Evolutionary conservation across 2,797 vertebrate genomes (phyloP).

Genomic region (Varecia variegata): DNA sequence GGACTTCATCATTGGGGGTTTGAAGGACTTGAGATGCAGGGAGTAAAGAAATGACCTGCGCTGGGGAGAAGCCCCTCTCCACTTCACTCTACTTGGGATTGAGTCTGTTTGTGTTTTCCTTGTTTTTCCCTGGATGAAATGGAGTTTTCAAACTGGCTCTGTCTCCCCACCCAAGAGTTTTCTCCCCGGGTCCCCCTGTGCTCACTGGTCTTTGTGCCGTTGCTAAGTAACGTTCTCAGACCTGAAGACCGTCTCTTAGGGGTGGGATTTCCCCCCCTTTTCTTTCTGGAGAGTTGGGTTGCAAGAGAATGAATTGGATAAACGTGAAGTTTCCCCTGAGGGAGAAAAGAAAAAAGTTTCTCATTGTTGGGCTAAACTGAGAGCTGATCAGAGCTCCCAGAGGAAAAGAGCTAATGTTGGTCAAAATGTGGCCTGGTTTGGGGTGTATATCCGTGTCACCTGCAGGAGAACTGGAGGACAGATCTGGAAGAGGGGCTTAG

Average conservation of each 20-base stretch:
- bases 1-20: not conserved
- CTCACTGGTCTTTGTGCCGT: slow-evolving; percentile 80
- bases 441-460: slow-evolving; percentile 36
- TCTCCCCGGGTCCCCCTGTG: slow-evolving; percentile 68
- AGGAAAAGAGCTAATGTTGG: slow-evolving; percentile 64
- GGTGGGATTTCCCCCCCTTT: slow-evolving; percentile 64
- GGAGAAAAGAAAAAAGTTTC: slow-evolving; percentile 78
- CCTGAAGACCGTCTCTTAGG: slow-evolving; percentile 79
- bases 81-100: slow-evolving; percentile 63
- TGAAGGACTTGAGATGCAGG: slow-evolving; percentile 8
- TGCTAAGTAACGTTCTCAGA: slow-evolving; percentile 81
- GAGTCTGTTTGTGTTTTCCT: slow-evolving; percentile 75
- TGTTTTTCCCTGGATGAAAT: slow-evolving; percentile 70
- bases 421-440: slow-evolving; percentile 50
- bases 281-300: slow-evolving; percentile 75
- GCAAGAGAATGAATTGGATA: slow-evolving; percentile 73
- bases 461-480: not conserved
- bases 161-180: slow-evolving; percentile 85
- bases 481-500: not conserved
- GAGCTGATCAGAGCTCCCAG: slow-evolving; percentile 59
- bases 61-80: slow-evolving; percentile 47
- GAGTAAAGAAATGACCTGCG: slow-evolving; percentile 14
- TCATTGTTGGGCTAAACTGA: slow-evolving; percentile 73
- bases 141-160: slow-evolving; percentile 79
- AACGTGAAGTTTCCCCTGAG: slow-evolving; percentile 71